Evolutionary conservation across 1,140 invertebrate genomes (phyloP).

Genomic region (Diploscapter pachys): DNA sequence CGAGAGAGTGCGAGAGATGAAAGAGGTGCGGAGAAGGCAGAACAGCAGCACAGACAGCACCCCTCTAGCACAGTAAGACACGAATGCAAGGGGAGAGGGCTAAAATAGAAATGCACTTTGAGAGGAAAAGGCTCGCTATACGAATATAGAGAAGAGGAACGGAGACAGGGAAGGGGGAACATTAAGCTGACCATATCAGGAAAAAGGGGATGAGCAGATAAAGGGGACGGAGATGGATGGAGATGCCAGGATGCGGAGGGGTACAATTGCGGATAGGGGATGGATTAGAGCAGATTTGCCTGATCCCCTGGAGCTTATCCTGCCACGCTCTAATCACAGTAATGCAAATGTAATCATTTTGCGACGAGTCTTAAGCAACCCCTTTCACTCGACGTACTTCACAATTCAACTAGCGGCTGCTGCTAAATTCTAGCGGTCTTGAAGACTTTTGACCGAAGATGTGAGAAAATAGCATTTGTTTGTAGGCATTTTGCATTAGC

Average conservation of each 20-base stretch:
- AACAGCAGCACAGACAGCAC: conserved; percentile 1
- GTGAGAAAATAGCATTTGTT: too few species aligned
- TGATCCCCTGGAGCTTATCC: not conserved
- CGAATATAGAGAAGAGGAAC: not conserved
- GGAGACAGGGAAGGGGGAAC: conserved; percentile 2
- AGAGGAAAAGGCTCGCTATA: not conserved
- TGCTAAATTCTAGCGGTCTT: too few species aligned
- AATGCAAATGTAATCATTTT: not conserved
- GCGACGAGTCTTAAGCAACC: not conserved
- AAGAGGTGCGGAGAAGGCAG: not conserved
- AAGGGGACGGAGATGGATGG: not conserved
- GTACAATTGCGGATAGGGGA: not conserved
- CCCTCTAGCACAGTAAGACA: not conserved
- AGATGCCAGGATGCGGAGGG: conserved; percentile 4
- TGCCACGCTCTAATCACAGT: not conserved
- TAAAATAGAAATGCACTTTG: not conserved
- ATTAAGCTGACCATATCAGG: not conserved
- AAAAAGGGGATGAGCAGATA: conserved; percentile 10
- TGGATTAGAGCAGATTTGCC: not conserved
- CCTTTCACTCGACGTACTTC: not conserved
- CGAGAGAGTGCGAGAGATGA: conserved; percentile 6
- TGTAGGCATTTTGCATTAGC: too few species aligned
- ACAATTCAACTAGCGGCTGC: too few species aligned
- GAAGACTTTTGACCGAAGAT: too few species aligned
- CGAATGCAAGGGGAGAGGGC: not conserved